phyloP scores from a whole-genome alignment of 2,797 vertebrate genomes.

The Mormyrops attenuatus region DNA sequence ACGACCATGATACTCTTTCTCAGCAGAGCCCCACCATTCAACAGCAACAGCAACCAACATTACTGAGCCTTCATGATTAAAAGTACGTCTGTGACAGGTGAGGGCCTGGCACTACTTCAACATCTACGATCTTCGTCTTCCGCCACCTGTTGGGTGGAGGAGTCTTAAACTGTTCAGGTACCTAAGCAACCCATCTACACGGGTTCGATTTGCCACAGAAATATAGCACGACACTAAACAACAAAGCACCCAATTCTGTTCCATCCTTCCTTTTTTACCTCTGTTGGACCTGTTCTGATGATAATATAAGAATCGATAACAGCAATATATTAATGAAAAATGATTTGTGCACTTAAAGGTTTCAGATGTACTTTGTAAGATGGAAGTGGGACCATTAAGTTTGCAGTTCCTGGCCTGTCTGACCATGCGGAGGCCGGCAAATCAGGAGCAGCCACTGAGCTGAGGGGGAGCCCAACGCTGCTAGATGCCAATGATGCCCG shows the following conservation, averaged over 20 bases:
- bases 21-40: background rate
- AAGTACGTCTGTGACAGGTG: background rate
- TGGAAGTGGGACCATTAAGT: background rate
- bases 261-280: background rate
- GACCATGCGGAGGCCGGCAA: background rate
- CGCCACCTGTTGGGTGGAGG: background rate
- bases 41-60: background rate
- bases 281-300: background rate
- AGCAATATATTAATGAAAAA: background rate
- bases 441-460: background rate
- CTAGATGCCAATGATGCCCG: no score
- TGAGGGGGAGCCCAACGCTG: background rate
- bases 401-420: background rate
- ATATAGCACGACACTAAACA: background rate
- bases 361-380: background rate
- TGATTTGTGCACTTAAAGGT: background rate
- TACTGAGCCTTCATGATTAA: background rate
- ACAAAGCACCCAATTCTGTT: background rate
- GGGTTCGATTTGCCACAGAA: background rate
- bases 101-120: background rate
- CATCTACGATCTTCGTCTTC: background rate
- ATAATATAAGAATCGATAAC: background rate
- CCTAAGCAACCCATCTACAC: background rate
- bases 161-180: background rate
- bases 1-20: background rate